phyloP scores from a whole-genome alignment of 2,797 vertebrate species.

The Varecia variegata region DNA sequence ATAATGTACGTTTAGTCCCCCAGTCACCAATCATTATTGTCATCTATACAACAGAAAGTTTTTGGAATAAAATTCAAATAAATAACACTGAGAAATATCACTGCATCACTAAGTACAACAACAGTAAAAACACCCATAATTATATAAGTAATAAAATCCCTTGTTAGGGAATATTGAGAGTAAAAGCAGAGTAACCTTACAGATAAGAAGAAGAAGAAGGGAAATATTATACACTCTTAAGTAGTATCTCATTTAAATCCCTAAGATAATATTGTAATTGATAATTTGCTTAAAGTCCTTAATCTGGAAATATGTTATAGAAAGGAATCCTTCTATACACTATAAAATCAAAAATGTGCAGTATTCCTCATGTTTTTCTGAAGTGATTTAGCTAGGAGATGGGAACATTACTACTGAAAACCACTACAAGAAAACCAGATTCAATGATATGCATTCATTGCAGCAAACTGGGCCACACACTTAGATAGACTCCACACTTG shows the following conservation, averaged over 20 bases:
- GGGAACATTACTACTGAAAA: background rate
- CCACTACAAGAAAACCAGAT: rapidly evolving
- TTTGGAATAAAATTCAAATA: conserved; percentile 22
- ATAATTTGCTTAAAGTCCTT: background rate
- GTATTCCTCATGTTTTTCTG: background rate
- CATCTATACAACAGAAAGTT: background rate
- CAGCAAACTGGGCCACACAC: rapidly evolving
- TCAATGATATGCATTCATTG: background rate
- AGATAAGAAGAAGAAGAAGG: background rate
- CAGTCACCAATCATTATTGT: conserved; percentile 32
- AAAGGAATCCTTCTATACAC: background rate
- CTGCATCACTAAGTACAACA: background rate
- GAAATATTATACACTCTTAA: background rate
- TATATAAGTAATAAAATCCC: background rate
- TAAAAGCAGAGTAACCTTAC: background rate
- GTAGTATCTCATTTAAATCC: background rate
- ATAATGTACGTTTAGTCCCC: background rate
- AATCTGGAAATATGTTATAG: background rate
- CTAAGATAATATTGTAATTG: background rate
- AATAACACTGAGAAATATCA: conserved; percentile 32
- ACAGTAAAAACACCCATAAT: background rate
- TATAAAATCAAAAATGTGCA: background rate
- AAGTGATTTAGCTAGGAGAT: background rate
- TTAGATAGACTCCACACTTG: background rate
- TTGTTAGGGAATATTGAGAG: background rate